Evolutionary conservation across 2,113 vertebrate species (phyloP), one percentile per base, ranked within the genome.

Genomic region (Orthonyx spaldingii): DNA sequence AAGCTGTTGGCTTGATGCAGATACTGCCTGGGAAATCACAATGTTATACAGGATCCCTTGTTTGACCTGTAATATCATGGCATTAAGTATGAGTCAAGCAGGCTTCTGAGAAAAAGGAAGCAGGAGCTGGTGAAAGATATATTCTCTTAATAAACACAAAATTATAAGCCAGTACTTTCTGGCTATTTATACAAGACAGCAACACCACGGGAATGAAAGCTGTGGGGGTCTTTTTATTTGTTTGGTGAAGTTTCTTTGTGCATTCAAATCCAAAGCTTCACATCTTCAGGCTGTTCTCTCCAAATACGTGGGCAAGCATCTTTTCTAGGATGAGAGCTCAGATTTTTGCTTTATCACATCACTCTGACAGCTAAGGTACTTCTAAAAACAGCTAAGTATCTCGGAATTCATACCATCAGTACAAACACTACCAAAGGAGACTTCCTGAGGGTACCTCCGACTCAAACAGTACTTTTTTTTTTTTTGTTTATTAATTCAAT

Each of bases 401-500:
- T 42, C 78, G 23, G 27, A 90, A 81, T 79, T 90, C 42, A 4
- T 53, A 72, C 32, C 18, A 69, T 6, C 33, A 80, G 7, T 28
- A 28, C 37, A 83, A 86, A 37, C 18, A 30, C 21, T 6, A 10
- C 42, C 84, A 94, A 75, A 52, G 18, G 11, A 91, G 49, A 68
- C 76, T 90, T 93, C 79, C 69, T 88, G 39, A 89, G 81, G 95
- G 70, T n/a, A 65, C 79, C 64, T 91, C 88, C 64, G 42, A 74
- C 70, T 96, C 87, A 92, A 60, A 93, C 16, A 32, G 33, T 81
- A 68, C 59, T 56, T 60, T 76, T 85, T 94, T n/a, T n/a, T n/a
- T 90, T 94, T n/a, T 64, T 24, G 71, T 84, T 90, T 95, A 95
- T 91, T 81, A 91, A 80, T 94, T 33, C 60, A 95, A 42, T 71